A percentile compares a stretch with the other conserved stretches of the same genome.
These are phyloP conservation scores for Campodea augens DNA, from an alignment of 1,140 invertebrate species.

Conservation along the genomic window DNA sequence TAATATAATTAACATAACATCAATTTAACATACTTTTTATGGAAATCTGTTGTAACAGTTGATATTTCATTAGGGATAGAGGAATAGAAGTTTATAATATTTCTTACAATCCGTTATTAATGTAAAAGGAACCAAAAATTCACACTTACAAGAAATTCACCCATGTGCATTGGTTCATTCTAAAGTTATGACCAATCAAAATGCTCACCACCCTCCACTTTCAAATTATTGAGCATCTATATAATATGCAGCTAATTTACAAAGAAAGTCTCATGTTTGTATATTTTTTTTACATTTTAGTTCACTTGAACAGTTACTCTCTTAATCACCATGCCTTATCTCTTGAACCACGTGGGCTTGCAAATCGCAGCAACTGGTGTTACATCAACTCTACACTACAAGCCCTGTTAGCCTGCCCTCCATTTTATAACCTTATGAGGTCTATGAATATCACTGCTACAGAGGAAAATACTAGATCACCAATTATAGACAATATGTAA, in stretches of 20 bases:
- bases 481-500: conserved; percentile 81
- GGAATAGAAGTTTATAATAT: too few relatives aligned
- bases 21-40: too few relatives aligned
- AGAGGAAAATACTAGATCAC: conserved; percentile 39
- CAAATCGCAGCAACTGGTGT: conserved; percentile 84
- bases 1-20: too few relatives aligned
- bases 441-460: conserved; percentile 38
- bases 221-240: not conserved
- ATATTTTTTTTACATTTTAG: conserved; percentile 28
- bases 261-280: too few relatives aligned
- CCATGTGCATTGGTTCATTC: too few relatives aligned
- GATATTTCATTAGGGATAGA: too few relatives aligned
- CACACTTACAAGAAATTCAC: too few relatives aligned
- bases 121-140: too few relatives aligned
- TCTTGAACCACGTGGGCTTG: conserved; percentile 65
- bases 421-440: conserved; percentile 77
- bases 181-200: too few relatives aligned
- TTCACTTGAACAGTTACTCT: conserved; percentile 46
- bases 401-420: conserved; percentile 75
- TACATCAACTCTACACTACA: conserved; percentile 86
- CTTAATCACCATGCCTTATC: conserved; percentile 50
- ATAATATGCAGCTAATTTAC: not conserved
- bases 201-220: too few relatives aligned
- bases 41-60: too few relatives aligned
- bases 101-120: too few relatives aligned